phyloP scores from a whole-genome alignment of 2,888 invertebrate species.

The Pachycephus smyrnensis region DNA sequence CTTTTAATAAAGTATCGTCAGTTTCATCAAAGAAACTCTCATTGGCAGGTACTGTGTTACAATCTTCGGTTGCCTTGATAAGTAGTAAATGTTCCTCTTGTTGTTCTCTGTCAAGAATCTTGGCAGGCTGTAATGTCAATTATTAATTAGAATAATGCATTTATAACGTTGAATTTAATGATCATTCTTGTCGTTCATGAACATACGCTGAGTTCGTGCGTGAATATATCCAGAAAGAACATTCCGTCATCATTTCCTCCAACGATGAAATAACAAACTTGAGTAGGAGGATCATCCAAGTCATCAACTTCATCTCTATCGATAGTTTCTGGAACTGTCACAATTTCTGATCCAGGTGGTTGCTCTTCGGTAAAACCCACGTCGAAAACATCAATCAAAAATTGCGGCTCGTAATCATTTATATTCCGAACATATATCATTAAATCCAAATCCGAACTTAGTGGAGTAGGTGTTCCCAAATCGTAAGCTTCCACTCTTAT shows the following conservation, averaged over 20 bases:
- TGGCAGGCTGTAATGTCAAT: slow-evolving; percentile 66
- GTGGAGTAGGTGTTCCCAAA: slow-evolving; percentile 85
- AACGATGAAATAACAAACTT: slow-evolving; percentile 94
- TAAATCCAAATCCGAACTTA: slow-evolving; percentile 88
- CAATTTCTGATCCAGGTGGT: slow-evolving; percentile 74
- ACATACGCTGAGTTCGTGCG: slow-evolving; percentile 77
- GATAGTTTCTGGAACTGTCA: slow-evolving; percentile 82
- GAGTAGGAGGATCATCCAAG: slow-evolving; percentile 81
- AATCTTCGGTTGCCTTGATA: slow-evolving; percentile 87
- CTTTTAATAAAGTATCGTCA: slow-evolving; percentile 79
- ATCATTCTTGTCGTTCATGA: background rate
- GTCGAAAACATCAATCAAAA: slow-evolving; percentile 77
- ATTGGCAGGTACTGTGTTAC: slow-evolving; percentile 73
- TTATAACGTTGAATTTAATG: background rate
- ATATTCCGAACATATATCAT: slow-evolving; percentile 90
- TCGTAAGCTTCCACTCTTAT: slow-evolving; percentile 92
- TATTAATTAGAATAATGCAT: slow-evolving; percentile 20
- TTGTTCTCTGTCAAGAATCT: slow-evolving; percentile 81
- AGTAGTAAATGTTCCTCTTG: slow-evolving; percentile 77
- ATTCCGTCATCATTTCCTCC: slow-evolving; percentile 81
- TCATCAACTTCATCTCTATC: slow-evolving; percentile 89
- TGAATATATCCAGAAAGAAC: slow-evolving; percentile 79
- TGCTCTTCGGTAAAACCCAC: slow-evolving; percentile 79
- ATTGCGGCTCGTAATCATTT: slow-evolving; percentile 90
- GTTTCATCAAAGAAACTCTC: slow-evolving; percentile 70